Evolutionary conservation across 2,888 invertebrate species (phyloP).

Genomic region (Lampropteryx suffumata): DNA sequence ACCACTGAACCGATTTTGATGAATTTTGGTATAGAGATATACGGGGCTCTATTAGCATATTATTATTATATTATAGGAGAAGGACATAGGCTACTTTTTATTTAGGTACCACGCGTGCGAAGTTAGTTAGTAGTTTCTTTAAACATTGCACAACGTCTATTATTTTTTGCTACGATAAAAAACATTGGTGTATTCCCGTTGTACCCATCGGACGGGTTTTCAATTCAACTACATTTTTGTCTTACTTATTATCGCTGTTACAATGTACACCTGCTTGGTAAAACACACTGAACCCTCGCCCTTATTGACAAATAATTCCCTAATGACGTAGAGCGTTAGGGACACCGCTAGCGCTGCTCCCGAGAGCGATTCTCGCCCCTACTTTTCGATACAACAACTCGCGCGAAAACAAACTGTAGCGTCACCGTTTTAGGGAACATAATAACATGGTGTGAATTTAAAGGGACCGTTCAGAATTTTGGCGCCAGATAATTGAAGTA

Average conservation of each 20-base stretch:
- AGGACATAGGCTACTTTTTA: too few relatives aligned
- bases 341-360: slow-evolving; percentile 29
- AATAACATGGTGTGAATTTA: slow-evolving; percentile 23
- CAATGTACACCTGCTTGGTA: slow-evolving; percentile 26
- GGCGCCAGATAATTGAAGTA: slow-evolving; percentile 69
- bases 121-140: too few relatives aligned
- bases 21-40: too few relatives aligned
- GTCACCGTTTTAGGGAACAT: neutral
- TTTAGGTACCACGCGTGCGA: too few relatives aligned
- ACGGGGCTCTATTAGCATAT: too few relatives aligned
- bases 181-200: too few relatives aligned
- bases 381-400: neutral
- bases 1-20: too few relatives aligned
- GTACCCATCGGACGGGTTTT: too few relatives aligned
- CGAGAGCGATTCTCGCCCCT: slow-evolving; percentile 20
- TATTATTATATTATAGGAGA: too few relatives aligned
- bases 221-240: too few relatives aligned
- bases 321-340: slow-evolving; percentile 40
- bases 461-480: slow-evolving; percentile 55
- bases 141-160: too few relatives aligned
- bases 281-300: slow-evolving; percentile 29
- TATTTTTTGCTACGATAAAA: too few relatives aligned
- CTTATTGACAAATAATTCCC: slow-evolving; percentile 35
- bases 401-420: slow-evolving; percentile 12
- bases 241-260: neutral